Evolutionary conservation across 2,113 vertebrate genomes (phyloP).

Genomic region (Mixornis gularis): DNA sequence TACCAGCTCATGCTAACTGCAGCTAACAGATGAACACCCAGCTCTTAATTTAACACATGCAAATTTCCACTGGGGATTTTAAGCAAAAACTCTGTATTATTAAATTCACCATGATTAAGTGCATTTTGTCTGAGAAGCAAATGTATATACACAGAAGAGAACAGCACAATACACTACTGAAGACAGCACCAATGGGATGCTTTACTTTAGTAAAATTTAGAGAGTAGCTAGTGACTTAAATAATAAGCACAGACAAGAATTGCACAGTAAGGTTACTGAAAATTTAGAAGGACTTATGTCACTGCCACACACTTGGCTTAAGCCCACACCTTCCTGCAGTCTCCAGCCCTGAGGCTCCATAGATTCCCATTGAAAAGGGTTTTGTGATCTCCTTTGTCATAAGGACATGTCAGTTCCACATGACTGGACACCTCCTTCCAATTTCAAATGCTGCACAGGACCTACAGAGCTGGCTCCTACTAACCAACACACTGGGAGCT

Average conservation of each 20-base stretch:
- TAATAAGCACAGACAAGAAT: not conserved
- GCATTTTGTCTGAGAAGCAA: not conserved
- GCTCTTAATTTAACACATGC: not conserved
- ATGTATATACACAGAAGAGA: not conserved
- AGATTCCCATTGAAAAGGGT: not conserved
- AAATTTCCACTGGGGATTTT: not conserved
- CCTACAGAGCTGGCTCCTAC: not conserved
- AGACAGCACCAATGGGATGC: not conserved
- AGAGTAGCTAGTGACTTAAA: not conserved
- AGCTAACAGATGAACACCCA: not conserved
- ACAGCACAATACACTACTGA: not conserved
- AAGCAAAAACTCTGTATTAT: not conserved
- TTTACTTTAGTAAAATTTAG: not conserved
- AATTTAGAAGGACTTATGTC: not conserved
- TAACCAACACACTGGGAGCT: not conserved
- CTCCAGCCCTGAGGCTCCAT: not conserved
- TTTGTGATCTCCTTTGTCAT: not conserved
- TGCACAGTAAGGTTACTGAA: not conserved
- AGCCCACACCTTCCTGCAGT: not conserved
- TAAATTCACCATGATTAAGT: not conserved
- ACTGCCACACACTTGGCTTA: not conserved
- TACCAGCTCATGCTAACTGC: not conserved
- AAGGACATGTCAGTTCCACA: not conserved
- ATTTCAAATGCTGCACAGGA: not conserved
- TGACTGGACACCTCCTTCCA: not conserved